Conservation (phyloP, 2,888 invertebrate genomes). For the Cantharis flavilabris region DNA sequence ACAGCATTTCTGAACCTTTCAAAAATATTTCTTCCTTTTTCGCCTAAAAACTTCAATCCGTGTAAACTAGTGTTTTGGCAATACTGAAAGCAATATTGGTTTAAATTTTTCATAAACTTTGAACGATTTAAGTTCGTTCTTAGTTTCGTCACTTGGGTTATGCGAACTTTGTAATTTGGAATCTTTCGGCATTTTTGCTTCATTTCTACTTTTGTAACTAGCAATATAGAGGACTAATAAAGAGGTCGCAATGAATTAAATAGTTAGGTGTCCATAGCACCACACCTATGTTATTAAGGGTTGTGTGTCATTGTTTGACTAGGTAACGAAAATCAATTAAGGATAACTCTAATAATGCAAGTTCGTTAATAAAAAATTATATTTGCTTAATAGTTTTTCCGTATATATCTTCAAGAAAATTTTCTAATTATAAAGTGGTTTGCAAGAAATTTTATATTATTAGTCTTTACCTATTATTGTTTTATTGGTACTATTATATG, state of each 20-base stretch:
- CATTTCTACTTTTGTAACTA: neutral
- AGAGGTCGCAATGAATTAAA: neutral
- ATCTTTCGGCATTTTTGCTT: neutral
- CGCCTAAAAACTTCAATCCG: slow-evolving; percentile 53
- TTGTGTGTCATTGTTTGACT: neutral
- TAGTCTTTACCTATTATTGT: neutral
- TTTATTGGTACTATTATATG: neutral
- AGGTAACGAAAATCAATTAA: neutral
- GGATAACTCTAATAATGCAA: neutral
- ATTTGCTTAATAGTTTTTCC: neutral
- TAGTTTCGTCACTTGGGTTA: neutral
- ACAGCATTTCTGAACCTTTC: slow-evolving; percentile 24
- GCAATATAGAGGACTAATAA: neutral
- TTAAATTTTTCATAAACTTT: slow-evolving; percentile 6
- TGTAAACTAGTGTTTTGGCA: slow-evolving; percentile 51
- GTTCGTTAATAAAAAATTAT: neutral
- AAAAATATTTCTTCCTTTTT: slow-evolving; percentile 47
- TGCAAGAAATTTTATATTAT: neutral
- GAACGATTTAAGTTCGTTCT: neutral
- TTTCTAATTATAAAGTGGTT: neutral
- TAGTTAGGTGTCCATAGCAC: neutral
- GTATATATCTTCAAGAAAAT: neutral
- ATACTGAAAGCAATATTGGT: slow-evolving; percentile 38
- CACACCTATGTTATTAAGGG: neutral
- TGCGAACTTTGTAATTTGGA: neutral